Evolutionary conservation across 2,113 vertebrate genomes (phyloP), one percentile per base, ranked within the genome.

Genomic region (Calypte anna): DNA sequence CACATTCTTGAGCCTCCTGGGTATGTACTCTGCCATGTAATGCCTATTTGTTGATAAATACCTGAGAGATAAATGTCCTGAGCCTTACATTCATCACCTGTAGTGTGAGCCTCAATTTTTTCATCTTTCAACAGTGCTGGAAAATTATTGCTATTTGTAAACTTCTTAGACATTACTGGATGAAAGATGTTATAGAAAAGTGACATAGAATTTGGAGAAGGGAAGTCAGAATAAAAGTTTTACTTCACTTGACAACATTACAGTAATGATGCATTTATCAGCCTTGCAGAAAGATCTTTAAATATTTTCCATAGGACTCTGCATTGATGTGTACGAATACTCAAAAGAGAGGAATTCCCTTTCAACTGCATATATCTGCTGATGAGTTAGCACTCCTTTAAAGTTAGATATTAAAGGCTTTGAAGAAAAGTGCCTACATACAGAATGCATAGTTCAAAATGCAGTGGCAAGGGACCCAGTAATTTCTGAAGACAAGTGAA

Each of bases 321-420:
- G 9, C 14, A 33, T 9, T 82, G 57, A 85, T 51, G 15, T 59
- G 58, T 82, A 38, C 91, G 55, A 95, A 76, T 72, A 64, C 14
- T 83, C 64, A 67, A 46, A 83, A 62, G 44, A 88, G 21, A 92
- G 76, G 62, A 88, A 96, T 91, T 95, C 68, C 68, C 53, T 93
- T 96, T 76, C 82, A 93, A 50, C 30, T 53, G 68, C 20, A 48
- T 92, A 87, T 14, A 24, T 31, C 46, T 81, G 25, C 36, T 69
- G 57, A 53, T 74, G 54, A 88, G n/a, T 61, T 91, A 94, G 38
- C 48, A 61, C 61, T 86, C 57, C 40, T 94, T 50, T 77, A 16
- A 84, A 46, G 30, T 14, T 57, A 21, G 23, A 9, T 30, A 57
- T 25, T 57, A 70, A 72, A 86, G 18, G 12, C 73, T 86, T 91